Base-by-base conservation (phyloP, 64 coral and sea anemone genomes). In the Pachyseris speciosa region DNA sequence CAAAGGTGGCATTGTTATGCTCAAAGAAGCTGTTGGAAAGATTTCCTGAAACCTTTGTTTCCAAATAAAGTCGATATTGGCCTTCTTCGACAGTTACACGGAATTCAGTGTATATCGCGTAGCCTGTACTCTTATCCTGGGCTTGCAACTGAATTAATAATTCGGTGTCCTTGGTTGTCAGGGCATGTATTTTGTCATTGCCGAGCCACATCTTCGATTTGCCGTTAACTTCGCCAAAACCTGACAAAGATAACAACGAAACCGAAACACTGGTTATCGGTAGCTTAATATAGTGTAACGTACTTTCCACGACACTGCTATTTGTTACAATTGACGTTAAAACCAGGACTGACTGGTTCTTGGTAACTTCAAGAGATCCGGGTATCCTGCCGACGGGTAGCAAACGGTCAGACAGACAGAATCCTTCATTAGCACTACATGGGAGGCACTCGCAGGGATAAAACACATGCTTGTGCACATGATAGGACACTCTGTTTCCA, bases 151-250 rank as follows among this genome's bases (percentile, higher is more conserved):
- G 37, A 43, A 73, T 73, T 39, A 73, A 42, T n/a, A 73, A 20
- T 9, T 73, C 69, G 12, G 69, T 73, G 3, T 73, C 44, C 38
- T 73, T n/a, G 19, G 20, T 73, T 17, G 69, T 73, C 19, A 73
- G 12, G 69, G 37, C 39, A 17, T 73, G 39, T 11, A 73, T 73
- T 44, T 43, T 73, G 22, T 73, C 20, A n/a, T 73, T 73, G 12
- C 69, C 69, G 1, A 73, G 69, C 69, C 69, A 73, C 69, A 73
- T 73, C 19, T 73, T 39, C 44, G 37, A 73, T 43, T 73, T 37
- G 37, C 20, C 19, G 3, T 38, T 24, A 1, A 73, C 37, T 43
- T 1, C 12, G 16, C 69, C 69, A 73, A 73, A 73, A 42, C 52
- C 52, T 57, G 52, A 57, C 52, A 20, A 15, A 15, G 13, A 57